Base-by-base conservation (phyloP, 2,888 invertebrate species). In the Dryadula phaetusa region DNA sequence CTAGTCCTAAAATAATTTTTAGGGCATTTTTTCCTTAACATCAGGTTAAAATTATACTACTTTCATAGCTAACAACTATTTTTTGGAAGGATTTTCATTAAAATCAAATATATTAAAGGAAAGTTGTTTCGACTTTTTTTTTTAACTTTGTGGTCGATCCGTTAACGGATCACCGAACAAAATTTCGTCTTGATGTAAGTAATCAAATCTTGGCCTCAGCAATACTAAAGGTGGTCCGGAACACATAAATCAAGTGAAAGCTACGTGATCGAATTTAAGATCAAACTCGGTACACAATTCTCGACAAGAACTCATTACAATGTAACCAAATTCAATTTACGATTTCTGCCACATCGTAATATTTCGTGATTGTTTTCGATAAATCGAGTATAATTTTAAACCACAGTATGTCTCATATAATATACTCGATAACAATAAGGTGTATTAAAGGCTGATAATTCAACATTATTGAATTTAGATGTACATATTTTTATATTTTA, bases 311-410 rank as follows among this genome's bases (percentile, higher is more conserved):
- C 87, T 90, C 89, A 90, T 92, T 91, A 91, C 85, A 87, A 82
- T 85, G 83, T 86, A 90, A 86, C 89, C 87, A 85, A 90, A 91
- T 90, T 89, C 88, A 90, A 90, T 91, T 90, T 90, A 84, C 83
- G 77, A 80, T 82, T 79, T 77, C 81, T 80, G 80, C 85, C 85
- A 82, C 84, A 86, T 90, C 86, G 85, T 85, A 87, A 89, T 87
- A 89, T 88, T 89, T 85, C 87, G 81, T 79, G 75, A 74, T 77
- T 78, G 75, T 79, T 69, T 66, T 64, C 63, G 49, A 79, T 79
- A 82, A 82, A 81, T 84, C 25, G 46, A 14, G 44, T 44, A 52
- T 18, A 6, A 56, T 52, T 49, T 70, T 67, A 53, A 63, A 69
- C 63, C 56, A 72, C 62, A 47, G 67, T 46, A 42, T 37, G n/a